Conservation (phyloP, 2,888 invertebrate genomes). For the Hypena proboscidalis region DNA sequence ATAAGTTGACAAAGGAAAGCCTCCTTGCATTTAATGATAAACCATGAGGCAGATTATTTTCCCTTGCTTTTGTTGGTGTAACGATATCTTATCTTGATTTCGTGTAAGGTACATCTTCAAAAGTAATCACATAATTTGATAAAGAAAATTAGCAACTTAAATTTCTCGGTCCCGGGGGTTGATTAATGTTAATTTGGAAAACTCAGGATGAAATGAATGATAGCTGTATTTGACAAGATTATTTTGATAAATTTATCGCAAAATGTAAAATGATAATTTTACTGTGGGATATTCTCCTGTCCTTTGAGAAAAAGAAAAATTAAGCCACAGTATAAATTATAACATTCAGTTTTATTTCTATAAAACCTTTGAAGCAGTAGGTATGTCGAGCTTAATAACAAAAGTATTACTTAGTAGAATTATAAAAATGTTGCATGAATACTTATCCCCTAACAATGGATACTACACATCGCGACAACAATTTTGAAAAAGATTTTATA, state of each 20-base stretch:
- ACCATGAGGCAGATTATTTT: conserved; percentile 58
- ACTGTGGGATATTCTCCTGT: too few relatives aligned
- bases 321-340: too few relatives aligned
- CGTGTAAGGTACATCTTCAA: conserved; percentile 9
- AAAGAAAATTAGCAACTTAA: conserved; percentile 1
- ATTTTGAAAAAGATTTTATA: conserved; percentile 28
- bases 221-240: too few relatives aligned
- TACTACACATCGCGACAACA: conserved; percentile 8
- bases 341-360: too few relatives aligned
- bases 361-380: too few relatives aligned
- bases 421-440: conserved; percentile 1
- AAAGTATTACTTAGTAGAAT: background rate
- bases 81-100: conserved; percentile 29
- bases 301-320: too few relatives aligned
- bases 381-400: too few relatives aligned
- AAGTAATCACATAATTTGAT: conserved; percentile 7
- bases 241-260: too few relatives aligned
- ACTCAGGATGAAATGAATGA: too few relatives aligned
- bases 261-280: too few relatives aligned
- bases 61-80: conserved; percentile 50
- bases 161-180: background rate
- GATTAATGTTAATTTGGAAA: background rate
- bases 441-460: background rate
- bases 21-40: conserved; percentile 56
- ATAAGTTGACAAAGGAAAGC: conserved; percentile 64